Evolutionary conservation across 2,113 vertebrate genomes (phyloP), one percentile per base, ranked within the genome.

Genomic region (Syngnathoides biaculeatus): DNA sequence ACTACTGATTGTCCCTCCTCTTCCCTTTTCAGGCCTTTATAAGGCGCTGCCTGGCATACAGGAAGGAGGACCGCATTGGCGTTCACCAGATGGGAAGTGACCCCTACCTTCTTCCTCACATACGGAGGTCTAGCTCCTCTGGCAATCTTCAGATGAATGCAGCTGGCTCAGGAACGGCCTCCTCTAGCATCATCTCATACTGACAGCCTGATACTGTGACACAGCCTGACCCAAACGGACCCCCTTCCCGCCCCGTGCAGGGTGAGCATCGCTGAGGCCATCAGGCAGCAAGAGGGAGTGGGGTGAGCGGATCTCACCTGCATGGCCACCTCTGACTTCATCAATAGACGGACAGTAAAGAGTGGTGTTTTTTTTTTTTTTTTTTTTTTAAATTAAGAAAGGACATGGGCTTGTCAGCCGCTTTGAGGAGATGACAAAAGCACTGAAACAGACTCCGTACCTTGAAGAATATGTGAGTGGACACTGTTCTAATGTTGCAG

Each of bases 101-200:
- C 87, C 92, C 96, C 27, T 99, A 99, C 84, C 92, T 99, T 86
- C 96, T 98, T 61, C 97, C 97, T 67, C 97, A 99, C 79, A 99
- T 99, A 92, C 94, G 97, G 84, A 94, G 97, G 91, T 98, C 97
- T 27, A 98, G 95, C 90, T 98, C 97, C 87, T 99, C 97, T 89
- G 97, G 97, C 89, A 98, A 95, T 80, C 90, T 99, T 85, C 96
- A 97, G 90, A 93, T 96, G 92, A 92, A 87, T 79, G 88, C 95
- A 45, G 91, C 92, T 73, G 88, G 92, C 73, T 92, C 94, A 60
- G 95, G 94, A 53, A 92, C 93, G 12, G 92, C 94, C 79, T 92
- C 95, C 80, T 95, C 95, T 73, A 95, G 93, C 84, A 93, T 98
- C 90, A 93, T 97, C 90, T 95, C 95, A 35, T 98, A 95, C 86